Conservation (phyloP, 2,888 invertebrate species). For the Biston betularia region DNA sequence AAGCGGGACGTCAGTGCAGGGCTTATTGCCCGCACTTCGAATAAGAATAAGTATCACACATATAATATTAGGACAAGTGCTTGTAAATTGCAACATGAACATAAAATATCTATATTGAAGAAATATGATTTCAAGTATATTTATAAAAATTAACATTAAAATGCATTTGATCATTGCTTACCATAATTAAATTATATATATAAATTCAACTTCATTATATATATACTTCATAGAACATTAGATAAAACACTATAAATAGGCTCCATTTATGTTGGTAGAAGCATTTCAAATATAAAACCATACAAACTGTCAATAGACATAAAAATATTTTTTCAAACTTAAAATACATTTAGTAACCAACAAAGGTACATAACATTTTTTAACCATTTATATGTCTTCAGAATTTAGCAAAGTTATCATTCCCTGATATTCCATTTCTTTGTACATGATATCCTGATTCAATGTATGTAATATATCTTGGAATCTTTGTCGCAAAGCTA, state of each 20-base stretch:
- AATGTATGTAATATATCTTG: slow-evolving; percentile 93
- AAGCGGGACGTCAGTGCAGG: too few relatives aligned
- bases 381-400: slow-evolving; percentile 67
- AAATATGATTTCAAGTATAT: too few relatives aligned
- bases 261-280: slow-evolving; percentile 3
- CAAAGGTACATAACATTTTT: background rate
- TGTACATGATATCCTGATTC: slow-evolving; percentile 92
- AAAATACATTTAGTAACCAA: slow-evolving; percentile 2
- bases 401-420: slow-evolving; percentile 74
- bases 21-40: too few relatives aligned
- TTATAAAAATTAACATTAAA: too few relatives aligned
- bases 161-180: too few relatives aligned
- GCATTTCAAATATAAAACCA: slow-evolving; percentile 3
- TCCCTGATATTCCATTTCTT: slow-evolving; percentile 89
- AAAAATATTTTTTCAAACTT: background rate
- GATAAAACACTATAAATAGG: background rate
- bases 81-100: too few relatives aligned
- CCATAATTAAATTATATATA: too few relatives aligned
- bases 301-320: slow-evolving; percentile 9
- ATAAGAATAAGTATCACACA: too few relatives aligned
- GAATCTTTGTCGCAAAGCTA: slow-evolving; percentile 93
- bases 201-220: background rate
- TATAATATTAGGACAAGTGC: too few relatives aligned
- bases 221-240: background rate
- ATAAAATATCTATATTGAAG: too few relatives aligned